Evolutionary conservation across 2,113 vertebrate genomes (phyloP).

Genomic region (Odontesthes bonariensis): DNA sequence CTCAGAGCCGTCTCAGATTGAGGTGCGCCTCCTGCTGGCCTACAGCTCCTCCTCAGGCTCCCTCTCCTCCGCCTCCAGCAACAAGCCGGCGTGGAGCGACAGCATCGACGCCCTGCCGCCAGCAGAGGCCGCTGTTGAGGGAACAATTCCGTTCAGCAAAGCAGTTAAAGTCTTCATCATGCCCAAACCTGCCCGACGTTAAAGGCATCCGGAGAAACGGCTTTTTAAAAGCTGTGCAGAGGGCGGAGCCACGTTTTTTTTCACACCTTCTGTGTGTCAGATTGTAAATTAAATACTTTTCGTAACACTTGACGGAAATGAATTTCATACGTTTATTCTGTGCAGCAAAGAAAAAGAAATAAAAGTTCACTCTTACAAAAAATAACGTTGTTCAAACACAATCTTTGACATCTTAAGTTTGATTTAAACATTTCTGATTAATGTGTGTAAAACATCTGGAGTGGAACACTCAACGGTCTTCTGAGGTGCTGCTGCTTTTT

Average conservation of each 20-base stretch:
- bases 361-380: not conserved
- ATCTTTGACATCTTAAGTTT: not conserved
- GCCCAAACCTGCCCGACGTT: constrained; percentile 94
- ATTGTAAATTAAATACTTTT: too few species aligned
- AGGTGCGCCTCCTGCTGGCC: constrained; percentile 92
- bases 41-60: constrained; percentile 86
- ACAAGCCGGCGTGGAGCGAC: constrained; percentile 86
- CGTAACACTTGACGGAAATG: not conserved
- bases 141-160: constrained; percentile 95
- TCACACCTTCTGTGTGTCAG: too few species aligned
- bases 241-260: too few species aligned
- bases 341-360: constrained; percentile 26
- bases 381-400: not conserved
- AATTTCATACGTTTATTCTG: constrained; percentile 18
- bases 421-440: too few species aligned
- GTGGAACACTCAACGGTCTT: too few species aligned
- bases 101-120: constrained; percentile 80
- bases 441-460: too few species aligned
- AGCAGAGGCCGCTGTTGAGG: constrained; percentile 87
- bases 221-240: too few species aligned
- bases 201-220: not conserved
- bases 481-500: too few species aligned
- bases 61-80: constrained; percentile 67
- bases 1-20: constrained; percentile 94
- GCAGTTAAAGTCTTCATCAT: constrained; percentile 96